Base-by-base conservation (phyloP, 2,888 invertebrate species). In the Drosophila dives region DNA sequence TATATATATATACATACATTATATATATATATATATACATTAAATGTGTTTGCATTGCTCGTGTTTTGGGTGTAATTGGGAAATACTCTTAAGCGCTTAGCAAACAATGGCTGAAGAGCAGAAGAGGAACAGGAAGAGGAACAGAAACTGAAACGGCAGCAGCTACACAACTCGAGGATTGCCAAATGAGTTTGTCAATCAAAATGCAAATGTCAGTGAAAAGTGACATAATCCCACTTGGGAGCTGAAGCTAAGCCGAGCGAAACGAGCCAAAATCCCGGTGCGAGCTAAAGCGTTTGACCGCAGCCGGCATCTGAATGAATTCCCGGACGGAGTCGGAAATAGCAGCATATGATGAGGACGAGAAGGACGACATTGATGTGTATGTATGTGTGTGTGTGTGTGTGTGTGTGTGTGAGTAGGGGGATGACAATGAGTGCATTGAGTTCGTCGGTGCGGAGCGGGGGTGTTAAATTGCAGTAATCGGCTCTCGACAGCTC, bases 221-320 rank as follows among this genome's bases (percentile, higher is more conserved):
- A 89, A 90, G 91, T 92, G 91, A 91, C 91, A 92, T 91, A 91
- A 92, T 92, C 91, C 91, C 91, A 91, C 90, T 91, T 91, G 91
- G 91, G 91, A 91, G 83, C 89, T 81, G 73, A 72, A 74, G 78
- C 81, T 76, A 75, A 86, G 86, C 83, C 76, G 75, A 75, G 83
- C 78, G 80, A 81, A 87, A 83, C 82, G 76, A 81, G 75, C 78
- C 70, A 48, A 89, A 90, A 89, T 91, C 89, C 91, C 87, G 81
- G 74, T 79, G 92, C 83, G 91, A 90, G 83, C 83, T 91, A 89
- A 91, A 91, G 77, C 83, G 82, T 88, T 90, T 89, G 83, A 91
- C 92, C 91, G 85, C 91, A 89, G 69, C 69, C 78, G 72, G 63
- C 89, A 87, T 87, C 75, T 87, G 87, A 86, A 70, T 78, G 58